These are phyloP conservation scores for Phyllotreta cruciferae DNA, from an alignment of 2,888 invertebrate species.

Conservation along the genomic window DNA sequence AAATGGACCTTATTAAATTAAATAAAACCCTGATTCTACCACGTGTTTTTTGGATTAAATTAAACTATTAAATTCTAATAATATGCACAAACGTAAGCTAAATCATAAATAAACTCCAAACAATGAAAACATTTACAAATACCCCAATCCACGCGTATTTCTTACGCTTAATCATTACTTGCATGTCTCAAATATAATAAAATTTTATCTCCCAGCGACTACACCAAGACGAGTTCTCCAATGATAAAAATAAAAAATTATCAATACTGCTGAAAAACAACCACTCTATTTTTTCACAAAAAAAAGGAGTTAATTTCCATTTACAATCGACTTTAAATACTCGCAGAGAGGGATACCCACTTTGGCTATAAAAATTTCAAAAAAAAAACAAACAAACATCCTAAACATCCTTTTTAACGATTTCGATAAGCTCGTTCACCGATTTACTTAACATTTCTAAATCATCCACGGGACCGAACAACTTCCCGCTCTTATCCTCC, in stretches of 20 bases:
- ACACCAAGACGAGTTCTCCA: too few species aligned
- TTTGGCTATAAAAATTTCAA: slow-evolving; percentile 23
- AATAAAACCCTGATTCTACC: slow-evolving; percentile 39
- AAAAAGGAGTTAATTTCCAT: background rate
- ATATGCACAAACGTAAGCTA: slow-evolving; percentile 28
- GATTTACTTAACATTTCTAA: slow-evolving; percentile 56
- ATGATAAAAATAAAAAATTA: too few species aligned
- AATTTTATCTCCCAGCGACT: background rate
- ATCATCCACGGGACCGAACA: slow-evolving; percentile 51
- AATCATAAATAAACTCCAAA: slow-evolving; percentile 35
- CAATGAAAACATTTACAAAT: slow-evolving; percentile 33
- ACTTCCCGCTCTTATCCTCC: slow-evolving; percentile 47
- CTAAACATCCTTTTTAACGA: slow-evolving; percentile 56
- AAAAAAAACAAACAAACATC: background rate
- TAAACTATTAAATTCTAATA: slow-evolving; percentile 36
- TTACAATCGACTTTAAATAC: background rate
- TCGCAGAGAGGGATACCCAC: slow-evolving; percentile 5
- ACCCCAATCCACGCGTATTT: background rate
- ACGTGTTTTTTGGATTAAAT: slow-evolving; percentile 33
- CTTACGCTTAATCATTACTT: background rate
- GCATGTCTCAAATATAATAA: background rate
- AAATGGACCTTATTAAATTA: slow-evolving; percentile 35
- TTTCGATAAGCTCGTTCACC: slow-evolving; percentile 57
- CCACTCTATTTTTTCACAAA: slow-evolving; percentile 1
- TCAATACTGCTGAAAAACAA: too few species aligned